Evolutionary conservation across 1,140 invertebrate genomes (phyloP), one percentile per base, ranked within the genome.

Genomic region (Anagrus nilaparvatae): DNA sequence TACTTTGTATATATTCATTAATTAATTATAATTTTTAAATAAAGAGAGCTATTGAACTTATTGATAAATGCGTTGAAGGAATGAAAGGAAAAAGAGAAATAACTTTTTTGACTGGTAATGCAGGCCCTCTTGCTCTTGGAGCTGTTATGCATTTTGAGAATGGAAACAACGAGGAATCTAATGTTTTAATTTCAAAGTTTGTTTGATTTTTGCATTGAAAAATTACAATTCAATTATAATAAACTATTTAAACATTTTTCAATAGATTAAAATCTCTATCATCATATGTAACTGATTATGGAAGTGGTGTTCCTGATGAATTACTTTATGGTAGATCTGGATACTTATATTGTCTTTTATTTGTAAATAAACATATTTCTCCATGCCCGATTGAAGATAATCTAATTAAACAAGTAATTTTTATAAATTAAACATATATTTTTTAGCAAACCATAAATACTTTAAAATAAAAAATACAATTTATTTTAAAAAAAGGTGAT

Each of bases 241-340:
- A 32, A 34, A 21, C 10, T 20, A n/a, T 33, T 35, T n/a, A 19
- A 47, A 40, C 32, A 18, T 43, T 32, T 49, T 8, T 38, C 39
- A 41, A 20, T 53, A 80, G 77, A 50, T 58, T 81, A 20, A 62
- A 71, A 41, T 54, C 58, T 25, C 52, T 81, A 12, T 60, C 65
- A 40, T 59, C 69, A 44, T 53, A 72, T 48, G 60, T 77, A 45
- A 53, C 74, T 48, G 63, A 73, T 29, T 47, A 59, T 32, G 50
- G 57, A 40, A 60, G 55, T 27, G 65, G 71, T 40, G 56, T 83
- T 23, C 77, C 84, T 2, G 84, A 92, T 75, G 89, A 93, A 68
- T 56, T 90, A 21, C 63, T 94, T 6, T 91, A 87, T 73, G 89
- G 90, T 14, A 72, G 85, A 58, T 75, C 73, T 58, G 90, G 90